Percentiles rank a stretch among this genome's conserved stretches.
Evolutionary conservation across 2,888 invertebrate species (phyloP).

Genomic region (Mesorhabditis belari): DNA sequence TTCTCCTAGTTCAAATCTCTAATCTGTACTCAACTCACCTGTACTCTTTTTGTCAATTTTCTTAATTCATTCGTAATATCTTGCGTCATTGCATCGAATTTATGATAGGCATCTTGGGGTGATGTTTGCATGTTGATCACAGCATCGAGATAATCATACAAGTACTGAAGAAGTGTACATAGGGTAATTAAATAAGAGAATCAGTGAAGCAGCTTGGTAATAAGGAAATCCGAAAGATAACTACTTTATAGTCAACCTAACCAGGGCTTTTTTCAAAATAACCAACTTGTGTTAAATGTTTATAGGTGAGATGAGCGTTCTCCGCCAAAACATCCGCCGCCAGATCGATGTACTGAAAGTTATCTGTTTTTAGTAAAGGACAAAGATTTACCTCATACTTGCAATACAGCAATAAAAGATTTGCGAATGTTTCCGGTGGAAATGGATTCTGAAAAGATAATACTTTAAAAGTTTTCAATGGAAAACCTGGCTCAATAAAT

Average conservation of each 20-base stretch:
- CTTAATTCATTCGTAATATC: conserved; percentile 81
- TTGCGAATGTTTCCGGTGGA: conserved; percentile 94
- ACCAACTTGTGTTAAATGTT: conserved; percentile 55
- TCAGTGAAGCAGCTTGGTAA: background rate
- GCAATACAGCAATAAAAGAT: conserved; percentile 84
- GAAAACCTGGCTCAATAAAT: conserved; percentile 74
- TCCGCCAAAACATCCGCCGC: conserved; percentile 96
- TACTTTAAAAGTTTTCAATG: background rate
- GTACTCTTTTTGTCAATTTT: conserved; percentile 78
- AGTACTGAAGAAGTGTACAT: conserved; percentile 23
- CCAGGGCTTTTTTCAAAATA: too few relatives aligned
- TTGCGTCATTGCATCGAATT: conserved; percentile 85
- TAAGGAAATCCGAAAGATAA: too few relatives aligned
- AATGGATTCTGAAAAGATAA: conserved; percentile 68
- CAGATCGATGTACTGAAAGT: conserved; percentile 74
- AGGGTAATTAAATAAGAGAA: background rate
- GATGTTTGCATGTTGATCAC: conserved; percentile 93
- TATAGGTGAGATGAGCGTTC: conserved; percentile 89
- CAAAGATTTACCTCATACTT: conserved; percentile 69
- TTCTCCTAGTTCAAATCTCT: background rate
- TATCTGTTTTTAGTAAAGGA: conserved; percentile 47
- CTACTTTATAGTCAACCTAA: too few relatives aligned
- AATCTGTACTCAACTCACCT: conserved; percentile 5
- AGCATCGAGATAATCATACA: conserved; percentile 80
- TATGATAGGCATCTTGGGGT: conserved; percentile 87